Percentiles rank a stretch among this genome's conserved stretches.
These are phyloP conservation scores for Rhopalosiphum padi DNA, from an alignment of 1,140 invertebrate species.

Conservation along the genomic window DNA sequence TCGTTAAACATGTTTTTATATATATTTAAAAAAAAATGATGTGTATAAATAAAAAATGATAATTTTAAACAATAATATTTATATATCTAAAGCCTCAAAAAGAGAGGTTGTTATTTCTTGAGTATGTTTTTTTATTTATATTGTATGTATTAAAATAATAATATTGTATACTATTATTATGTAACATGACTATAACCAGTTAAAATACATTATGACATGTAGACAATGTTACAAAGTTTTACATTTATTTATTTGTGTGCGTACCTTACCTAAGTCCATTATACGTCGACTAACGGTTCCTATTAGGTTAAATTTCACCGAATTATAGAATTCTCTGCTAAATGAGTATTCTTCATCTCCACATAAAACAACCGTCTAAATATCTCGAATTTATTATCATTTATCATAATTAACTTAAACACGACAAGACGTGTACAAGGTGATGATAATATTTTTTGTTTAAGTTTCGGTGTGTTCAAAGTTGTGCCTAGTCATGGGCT, in stretches of 20 bases:
- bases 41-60: constrained; percentile 53
- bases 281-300: background rate
- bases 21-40: constrained; percentile 41
- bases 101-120: constrained; percentile 52
- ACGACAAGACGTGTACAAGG: background rate
- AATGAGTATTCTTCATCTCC: background rate
- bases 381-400: background rate
- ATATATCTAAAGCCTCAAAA: constrained; percentile 32
- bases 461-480: background rate
- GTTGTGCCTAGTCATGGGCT: background rate
- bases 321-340: background rate
- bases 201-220: constrained; percentile 54
- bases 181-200: constrained; percentile 53
- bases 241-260: background rate
- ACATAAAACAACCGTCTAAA: background rate
- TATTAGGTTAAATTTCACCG: background rate
- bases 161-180: constrained; percentile 56
- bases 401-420: background rate
- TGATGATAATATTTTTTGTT: background rate
- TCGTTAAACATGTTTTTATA: constrained; percentile 57
- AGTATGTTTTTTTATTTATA: constrained; percentile 55
- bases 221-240: constrained; percentile 29
- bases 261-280: background rate
- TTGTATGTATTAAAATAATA: constrained; percentile 52
- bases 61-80: constrained; percentile 51